Percentiles rank a stretch among this genome's conserved stretches.
These are phyloP conservation scores for Bugula neritina DNA, from an alignment of 2,888 invertebrate species.

Conservation along the genomic window DNA sequence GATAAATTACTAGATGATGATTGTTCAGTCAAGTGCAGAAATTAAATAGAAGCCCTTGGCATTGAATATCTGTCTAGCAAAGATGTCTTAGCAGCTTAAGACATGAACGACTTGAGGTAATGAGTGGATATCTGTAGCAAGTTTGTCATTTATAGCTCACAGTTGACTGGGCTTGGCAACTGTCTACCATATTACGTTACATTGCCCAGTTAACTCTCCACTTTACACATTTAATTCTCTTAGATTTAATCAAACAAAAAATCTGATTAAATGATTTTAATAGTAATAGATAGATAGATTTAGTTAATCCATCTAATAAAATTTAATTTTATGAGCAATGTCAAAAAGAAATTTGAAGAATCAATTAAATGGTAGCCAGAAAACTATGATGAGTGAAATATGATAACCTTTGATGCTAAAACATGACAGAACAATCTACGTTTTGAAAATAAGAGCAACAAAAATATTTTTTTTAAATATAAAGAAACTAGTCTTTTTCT, in stretches of 20 bases:
- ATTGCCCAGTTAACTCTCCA: too few relatives aligned
- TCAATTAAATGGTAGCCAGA: too few relatives aligned
- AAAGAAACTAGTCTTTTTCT: too few relatives aligned
- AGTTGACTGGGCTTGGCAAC: conserved; percentile 25
- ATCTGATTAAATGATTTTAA: background rate
- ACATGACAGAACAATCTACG: too few relatives aligned
- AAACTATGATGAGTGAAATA: too few relatives aligned
- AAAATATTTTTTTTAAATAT: too few relatives aligned
- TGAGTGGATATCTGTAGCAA: background rate
- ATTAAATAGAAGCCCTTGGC: background rate
- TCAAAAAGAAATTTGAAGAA: too few relatives aligned
- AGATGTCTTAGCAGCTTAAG: background rate
- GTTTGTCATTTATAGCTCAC: conserved; percentile 4
- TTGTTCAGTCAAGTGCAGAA: background rate
- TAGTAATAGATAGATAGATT: background rate
- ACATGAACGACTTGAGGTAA: background rate
- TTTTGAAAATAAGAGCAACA: too few relatives aligned
- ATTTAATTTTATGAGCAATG: too few relatives aligned
- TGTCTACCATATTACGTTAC: background rate
- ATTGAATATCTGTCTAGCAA: background rate
- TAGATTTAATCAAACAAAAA: background rate
- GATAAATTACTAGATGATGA: background rate
- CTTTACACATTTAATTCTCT: background rate
- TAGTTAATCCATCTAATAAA: too few relatives aligned
- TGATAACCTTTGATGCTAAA: too few relatives aligned